A percentile compares a stretch with the other conserved stretches of the same genome.
Evolutionary conservation across 2,888 invertebrate genomes (phyloP).

Genomic region (Drosophila mercatorum): DNA sequence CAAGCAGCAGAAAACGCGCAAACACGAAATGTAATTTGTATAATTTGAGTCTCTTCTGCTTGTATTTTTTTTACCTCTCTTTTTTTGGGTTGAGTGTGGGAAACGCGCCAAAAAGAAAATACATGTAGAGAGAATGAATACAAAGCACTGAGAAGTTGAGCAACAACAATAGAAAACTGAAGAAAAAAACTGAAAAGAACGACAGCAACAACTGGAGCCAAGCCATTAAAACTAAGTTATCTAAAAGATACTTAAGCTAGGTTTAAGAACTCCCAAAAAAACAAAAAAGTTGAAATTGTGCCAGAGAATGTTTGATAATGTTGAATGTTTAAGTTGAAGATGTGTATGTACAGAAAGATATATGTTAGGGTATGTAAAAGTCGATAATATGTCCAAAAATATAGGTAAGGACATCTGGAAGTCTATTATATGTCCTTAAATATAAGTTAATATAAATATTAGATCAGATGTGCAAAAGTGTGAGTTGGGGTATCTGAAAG

Average conservation of each 20-base stretch:
- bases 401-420: neutral
- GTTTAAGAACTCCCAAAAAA: slow-evolving; percentile 6
- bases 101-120: slow-evolving; percentile 70
- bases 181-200: neutral
- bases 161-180: slow-evolving; percentile 14
- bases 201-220: slow-evolving; percentile 2
- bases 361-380: neutral
- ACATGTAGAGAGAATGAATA: slow-evolving; percentile 11
- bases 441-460: no score
- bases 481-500: no score
- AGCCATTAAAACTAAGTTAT: slow-evolving; percentile 12
- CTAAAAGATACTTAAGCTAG: slow-evolving; percentile 14
- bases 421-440: neutral
- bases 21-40: slow-evolving; percentile 80
- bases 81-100: slow-evolving; percentile 59
- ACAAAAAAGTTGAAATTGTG: neutral
- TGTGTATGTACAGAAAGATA: neutral
- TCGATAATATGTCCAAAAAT: neutral
- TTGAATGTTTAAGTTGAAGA: neutral
- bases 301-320: neutral
- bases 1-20: slow-evolving; percentile 45
- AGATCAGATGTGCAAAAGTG: no score
- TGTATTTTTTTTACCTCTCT: slow-evolving; percentile 13
- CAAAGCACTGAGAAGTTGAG: slow-evolving; percentile 11
- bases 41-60: slow-evolving; percentile 66